Conservation (phyloP, 2,797 vertebrate genomes). For the Lacerta agilis region DNA sequence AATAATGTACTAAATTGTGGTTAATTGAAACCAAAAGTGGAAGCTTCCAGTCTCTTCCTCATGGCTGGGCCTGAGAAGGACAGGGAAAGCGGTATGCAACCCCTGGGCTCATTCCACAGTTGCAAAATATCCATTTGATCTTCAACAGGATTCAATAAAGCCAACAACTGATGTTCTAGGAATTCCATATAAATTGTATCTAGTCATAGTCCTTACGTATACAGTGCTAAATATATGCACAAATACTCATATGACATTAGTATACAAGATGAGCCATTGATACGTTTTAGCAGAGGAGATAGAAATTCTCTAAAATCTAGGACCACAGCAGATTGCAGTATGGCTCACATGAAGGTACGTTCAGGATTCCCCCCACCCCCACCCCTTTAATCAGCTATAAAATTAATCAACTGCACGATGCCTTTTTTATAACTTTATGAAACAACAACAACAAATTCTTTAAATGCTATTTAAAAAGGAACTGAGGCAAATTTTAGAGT, state of each 20-base stretch:
- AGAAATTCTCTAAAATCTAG: conserved; percentile 69
- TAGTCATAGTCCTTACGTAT: conserved; percentile 30
- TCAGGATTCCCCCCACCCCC: conserved; percentile 30
- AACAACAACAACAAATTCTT: conserved; percentile 30
- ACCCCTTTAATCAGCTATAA: not conserved
- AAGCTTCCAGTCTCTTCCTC: not conserved
- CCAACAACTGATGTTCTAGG: not conserved
- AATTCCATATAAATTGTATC: conserved; percentile 19
- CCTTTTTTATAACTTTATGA: conserved; percentile 45
- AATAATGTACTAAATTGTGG: not conserved
- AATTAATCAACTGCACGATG: conserved; percentile 57
- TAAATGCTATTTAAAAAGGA: not conserved
- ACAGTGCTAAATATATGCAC: conserved; percentile 51
- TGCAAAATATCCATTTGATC: not conserved
- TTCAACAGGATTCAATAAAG: not conserved
- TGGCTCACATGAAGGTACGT: conserved; percentile 57
- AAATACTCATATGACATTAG: conserved; percentile 58
- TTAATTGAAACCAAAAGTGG: not conserved
- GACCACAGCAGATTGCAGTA: conserved; percentile 47
- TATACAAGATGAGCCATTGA: conserved; percentile 35
- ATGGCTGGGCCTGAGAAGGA: not conserved
- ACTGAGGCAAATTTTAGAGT: not conserved
- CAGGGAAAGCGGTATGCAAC: not conserved
- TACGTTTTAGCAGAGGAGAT: conserved; percentile 47
- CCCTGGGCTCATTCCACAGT: not conserved